Conservation (phyloP, 92 coral and sea anemone genomes). For the Epizoanthus rinbou region DNA sequence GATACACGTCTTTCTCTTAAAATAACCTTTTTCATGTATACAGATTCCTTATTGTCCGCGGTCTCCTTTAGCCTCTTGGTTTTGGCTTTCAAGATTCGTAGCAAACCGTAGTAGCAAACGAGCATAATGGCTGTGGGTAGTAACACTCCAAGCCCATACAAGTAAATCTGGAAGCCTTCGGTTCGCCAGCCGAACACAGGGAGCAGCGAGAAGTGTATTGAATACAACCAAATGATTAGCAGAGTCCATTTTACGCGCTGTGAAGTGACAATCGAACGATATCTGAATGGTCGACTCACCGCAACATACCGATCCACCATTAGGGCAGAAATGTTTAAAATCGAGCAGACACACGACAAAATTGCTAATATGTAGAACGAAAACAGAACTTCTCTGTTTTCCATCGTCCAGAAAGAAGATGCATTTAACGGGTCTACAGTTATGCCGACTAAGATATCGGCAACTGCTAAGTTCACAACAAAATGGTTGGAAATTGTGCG, state of each 20-base stretch:
- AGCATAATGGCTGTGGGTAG: constrained; percentile 71
- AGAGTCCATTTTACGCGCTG: constrained; percentile 61
- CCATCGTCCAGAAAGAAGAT: constrained; percentile 71
- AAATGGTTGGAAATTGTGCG: constrained; percentile 66
- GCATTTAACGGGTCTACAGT: constrained; percentile 77
- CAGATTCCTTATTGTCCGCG: constrained; percentile 53
- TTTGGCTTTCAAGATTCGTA: constrained; percentile 60
- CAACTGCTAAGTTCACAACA: constrained; percentile 67
- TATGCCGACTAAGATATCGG: constrained; percentile 77
- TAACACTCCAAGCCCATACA: constrained; percentile 70
- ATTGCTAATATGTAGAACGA: constrained; percentile 77
- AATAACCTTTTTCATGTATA: constrained; percentile 52
- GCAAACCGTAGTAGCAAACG: constrained; percentile 64
- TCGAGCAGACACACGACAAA: constrained; percentile 83
- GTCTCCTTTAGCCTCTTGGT: constrained; percentile 49
- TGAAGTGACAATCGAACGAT: constrained; percentile 59
- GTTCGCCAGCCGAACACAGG: constrained; percentile 83
- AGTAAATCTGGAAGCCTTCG: constrained; percentile 71
- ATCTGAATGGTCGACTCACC: constrained; percentile 74
- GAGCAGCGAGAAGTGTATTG: constrained; percentile 76
- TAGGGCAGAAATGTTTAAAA: constrained; percentile 67
- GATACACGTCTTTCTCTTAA: constrained; percentile 73
- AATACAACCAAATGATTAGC: constrained; percentile 65
- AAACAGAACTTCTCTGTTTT: constrained; percentile 62
- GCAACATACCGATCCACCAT: constrained; percentile 86